phyloP scores from a whole-genome alignment of 2,888 invertebrate genomes.

The Rotaria magnacalcarata region DNA sequence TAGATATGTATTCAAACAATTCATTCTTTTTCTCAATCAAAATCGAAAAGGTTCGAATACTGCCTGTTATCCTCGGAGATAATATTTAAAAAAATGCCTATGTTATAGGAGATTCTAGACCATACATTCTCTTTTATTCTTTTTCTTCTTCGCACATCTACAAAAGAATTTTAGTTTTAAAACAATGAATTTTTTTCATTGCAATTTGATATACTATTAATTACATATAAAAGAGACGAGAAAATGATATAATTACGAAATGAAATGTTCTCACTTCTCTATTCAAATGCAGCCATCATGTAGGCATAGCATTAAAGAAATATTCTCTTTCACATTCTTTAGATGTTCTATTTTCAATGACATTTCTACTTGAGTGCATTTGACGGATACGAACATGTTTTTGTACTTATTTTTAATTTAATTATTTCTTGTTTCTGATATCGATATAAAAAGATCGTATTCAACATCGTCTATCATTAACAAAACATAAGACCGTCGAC shows the following conservation, averaged over 20 bases:
- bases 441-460: not conserved
- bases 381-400: not conserved
- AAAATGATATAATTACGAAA: not conserved
- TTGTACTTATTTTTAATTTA: not conserved
- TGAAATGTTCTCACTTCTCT: not conserved
- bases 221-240: not conserved
- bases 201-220: not conserved
- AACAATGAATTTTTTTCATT: not conserved
- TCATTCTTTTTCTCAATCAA: not conserved
- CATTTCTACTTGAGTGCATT: not conserved
- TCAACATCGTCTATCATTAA: not conserved
- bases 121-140: not conserved
- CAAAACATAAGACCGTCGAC: not conserved
- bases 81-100: not conserved
- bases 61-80: not conserved
- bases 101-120: not conserved
- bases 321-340: not conserved
- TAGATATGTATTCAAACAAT: not conserved
- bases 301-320: not conserved
- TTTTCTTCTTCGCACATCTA: not conserved
- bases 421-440: not conserved
- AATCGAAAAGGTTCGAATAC: not conserved
- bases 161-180: not conserved
- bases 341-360: not conserved
- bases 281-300: not conserved